phyloP scores from a whole-genome alignment of 2,797 vertebrate genomes.

The Fistularia tabacaria region DNA sequence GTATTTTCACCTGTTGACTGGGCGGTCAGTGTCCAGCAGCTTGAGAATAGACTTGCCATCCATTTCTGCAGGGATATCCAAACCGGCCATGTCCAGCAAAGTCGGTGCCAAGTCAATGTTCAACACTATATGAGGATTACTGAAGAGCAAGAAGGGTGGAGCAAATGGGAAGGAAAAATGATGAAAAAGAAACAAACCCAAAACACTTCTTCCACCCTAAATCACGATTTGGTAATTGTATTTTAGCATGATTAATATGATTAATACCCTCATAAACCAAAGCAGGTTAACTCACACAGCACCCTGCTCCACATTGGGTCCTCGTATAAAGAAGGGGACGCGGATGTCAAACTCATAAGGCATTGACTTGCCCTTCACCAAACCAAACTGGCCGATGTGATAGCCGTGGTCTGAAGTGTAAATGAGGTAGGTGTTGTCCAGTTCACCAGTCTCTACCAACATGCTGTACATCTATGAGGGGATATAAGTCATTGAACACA shows the following conservation, averaged over 20 bases:
- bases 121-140: conserved; percentile 90
- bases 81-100: conserved; percentile 91
- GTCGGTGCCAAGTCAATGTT: conserved; percentile 95
- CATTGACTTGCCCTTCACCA: conserved; percentile 98
- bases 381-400: conserved; percentile 95
- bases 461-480: conserved; percentile 85
- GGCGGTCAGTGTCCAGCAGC: conserved; percentile 85
- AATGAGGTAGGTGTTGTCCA: conserved; percentile 95
- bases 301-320: conserved; percentile 91
- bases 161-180: background rate
- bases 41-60: conserved; percentile 96
- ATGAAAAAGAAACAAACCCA: too few species aligned
- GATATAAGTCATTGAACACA: conserved; percentile 29
- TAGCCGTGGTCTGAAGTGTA: conserved; percentile 98
- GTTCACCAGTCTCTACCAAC: conserved; percentile 86
- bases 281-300: conserved; percentile 81
- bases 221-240: too few species aligned
- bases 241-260: too few species aligned
- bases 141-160: conserved; percentile 31
- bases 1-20: conserved; percentile 83
- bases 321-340: conserved; percentile 92
- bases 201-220: too few species aligned
- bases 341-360: conserved; percentile 97
- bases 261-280: too few species aligned
- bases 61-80: conserved; percentile 92